Evolutionary conservation across 2,888 invertebrate genomes (phyloP), one percentile per base, ranked within the genome.

Genomic region (Eulithis prunata): DNA sequence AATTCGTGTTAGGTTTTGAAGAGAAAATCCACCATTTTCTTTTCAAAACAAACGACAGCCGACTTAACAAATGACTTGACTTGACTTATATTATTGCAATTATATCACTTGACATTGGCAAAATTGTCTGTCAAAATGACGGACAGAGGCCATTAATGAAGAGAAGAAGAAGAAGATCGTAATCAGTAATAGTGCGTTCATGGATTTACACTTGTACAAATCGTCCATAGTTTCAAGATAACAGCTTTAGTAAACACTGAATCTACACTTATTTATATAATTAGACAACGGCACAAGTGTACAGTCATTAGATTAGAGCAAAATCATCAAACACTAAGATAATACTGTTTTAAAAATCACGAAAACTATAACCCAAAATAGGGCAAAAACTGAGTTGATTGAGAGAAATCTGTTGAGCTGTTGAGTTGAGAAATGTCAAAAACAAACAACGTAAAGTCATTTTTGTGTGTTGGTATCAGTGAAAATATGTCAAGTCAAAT

Each of bases 191-290:
- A n/a, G n/a, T n/a, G n/a, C n/a, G n/a, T n/a, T n/a, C n/a, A n/a
- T n/a, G n/a, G n/a, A n/a, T n/a, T n/a, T n/a, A n/a, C n/a, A n/a
- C n/a, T n/a, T n/a, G n/a, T n/a, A n/a, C n/a, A 93, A 84, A 84
- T 93, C 93, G 78, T 93, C 93, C 93, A 93, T 93, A 74, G 74
- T 78, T 71, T 71, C 70, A 67, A 70, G 70, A 66, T 54, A 73
- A 66, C 64, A 61, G 69, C 63, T 55, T 66, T 64, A 59, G 57
- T 52, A 57, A 46, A 57, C 74, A 77, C 71, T 69, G 57, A 56
- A 69, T 64, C 61, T 70, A 64, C 67, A 66, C 70, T 76, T 41
- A 72, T 74, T 68, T 47, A 70, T 61, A 61, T 61, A 69, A 67
- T 69, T 58, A 69, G 57, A 67, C 66, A 64, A 61, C 78, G 71